Evolutionary conservation across 1,140 invertebrate species (phyloP).

Genomic region (Copidosoma floridanum): DNA sequence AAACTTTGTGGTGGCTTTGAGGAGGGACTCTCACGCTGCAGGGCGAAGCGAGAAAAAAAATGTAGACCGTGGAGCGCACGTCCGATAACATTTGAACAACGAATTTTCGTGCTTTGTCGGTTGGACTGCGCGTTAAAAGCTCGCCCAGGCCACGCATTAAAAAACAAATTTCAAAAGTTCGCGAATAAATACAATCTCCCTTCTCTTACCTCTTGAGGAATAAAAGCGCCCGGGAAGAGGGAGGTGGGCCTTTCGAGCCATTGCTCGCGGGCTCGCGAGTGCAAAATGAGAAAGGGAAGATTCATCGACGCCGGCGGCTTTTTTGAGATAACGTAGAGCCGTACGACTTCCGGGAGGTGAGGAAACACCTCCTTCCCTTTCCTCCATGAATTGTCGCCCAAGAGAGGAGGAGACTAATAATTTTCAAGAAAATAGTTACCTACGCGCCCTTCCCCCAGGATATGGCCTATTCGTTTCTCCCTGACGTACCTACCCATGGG

Average conservation of each 20-base stretch:
- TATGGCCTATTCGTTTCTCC: constrained; percentile 25
- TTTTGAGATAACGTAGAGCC: constrained; percentile 1
- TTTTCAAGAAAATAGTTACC: constrained; percentile 36
- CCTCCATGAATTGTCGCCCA: background rate
- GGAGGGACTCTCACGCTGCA: too few species aligned
- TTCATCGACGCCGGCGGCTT: constrained; percentile 12
- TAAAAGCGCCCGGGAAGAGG: too few species aligned
- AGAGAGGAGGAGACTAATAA: constrained; percentile 18
- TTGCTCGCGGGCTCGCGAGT: background rate
- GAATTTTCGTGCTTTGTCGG: too few species aligned
- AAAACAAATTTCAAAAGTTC: too few species aligned
- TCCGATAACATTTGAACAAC: too few species aligned
- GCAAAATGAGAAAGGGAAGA: constrained; percentile 15
- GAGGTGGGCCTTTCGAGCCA: background rate
- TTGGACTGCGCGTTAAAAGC: too few species aligned
- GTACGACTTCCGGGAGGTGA: constrained; percentile 1
- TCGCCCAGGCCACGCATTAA: too few species aligned
- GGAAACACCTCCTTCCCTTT: constrained; percentile 21
- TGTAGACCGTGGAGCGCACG: too few species aligned
- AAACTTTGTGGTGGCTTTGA: too few species aligned
- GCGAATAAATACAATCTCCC: too few species aligned
- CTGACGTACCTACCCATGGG: too few species aligned
- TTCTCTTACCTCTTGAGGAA: background rate
- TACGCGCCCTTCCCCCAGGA: constrained; percentile 30
- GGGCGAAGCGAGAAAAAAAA: too few species aligned